Percentiles rank a stretch among this genome's conserved stretches.
These are phyloP conservation scores for Orthosia gracilis DNA, from an alignment of 2,888 invertebrate species.

Conservation along the genomic window DNA sequence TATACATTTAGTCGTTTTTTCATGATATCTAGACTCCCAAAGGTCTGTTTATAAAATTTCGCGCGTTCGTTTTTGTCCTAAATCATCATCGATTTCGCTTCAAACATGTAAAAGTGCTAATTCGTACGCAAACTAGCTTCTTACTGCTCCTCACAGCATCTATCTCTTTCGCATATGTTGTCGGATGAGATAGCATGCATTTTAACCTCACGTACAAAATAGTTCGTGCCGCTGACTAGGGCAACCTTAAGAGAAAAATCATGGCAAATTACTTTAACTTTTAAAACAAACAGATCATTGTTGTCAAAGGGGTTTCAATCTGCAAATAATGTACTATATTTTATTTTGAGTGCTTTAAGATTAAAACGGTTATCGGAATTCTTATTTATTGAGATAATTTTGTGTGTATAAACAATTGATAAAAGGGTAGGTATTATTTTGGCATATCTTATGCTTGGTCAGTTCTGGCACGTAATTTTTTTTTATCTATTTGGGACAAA, in stretches of 20 bases:
- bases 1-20: too few relatives aligned
- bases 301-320: constrained; percentile 43
- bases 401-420: constrained; percentile 51
- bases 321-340: constrained; percentile 8
- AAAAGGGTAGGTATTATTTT: constrained; percentile 32
- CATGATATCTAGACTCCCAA: too few relatives aligned
- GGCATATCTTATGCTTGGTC: constrained; percentile 15
- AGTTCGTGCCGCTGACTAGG: too few relatives aligned
- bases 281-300: constrained; percentile 16
- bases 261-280: background rate
- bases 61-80: too few relatives aligned
- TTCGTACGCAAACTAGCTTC: too few relatives aligned
- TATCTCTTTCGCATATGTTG: too few relatives aligned
- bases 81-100: too few relatives aligned
- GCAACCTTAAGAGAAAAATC: background rate
- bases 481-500: constrained; percentile 44
- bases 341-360: constrained; percentile 24
- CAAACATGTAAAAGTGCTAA: too few relatives aligned
- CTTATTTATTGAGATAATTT: constrained; percentile 44
- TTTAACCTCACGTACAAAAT: too few relatives aligned
- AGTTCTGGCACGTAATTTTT: constrained; percentile 9
- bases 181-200: too few relatives aligned
- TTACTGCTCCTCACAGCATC: too few relatives aligned
- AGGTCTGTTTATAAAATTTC: too few relatives aligned
- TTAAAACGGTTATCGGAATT: constrained; percentile 35